Percentiles rank a stretch among this genome's conserved stretches.
phyloP scores from a whole-genome alignment of 2,113 vertebrate genomes.

The Baryphthengus martii region DNA sequence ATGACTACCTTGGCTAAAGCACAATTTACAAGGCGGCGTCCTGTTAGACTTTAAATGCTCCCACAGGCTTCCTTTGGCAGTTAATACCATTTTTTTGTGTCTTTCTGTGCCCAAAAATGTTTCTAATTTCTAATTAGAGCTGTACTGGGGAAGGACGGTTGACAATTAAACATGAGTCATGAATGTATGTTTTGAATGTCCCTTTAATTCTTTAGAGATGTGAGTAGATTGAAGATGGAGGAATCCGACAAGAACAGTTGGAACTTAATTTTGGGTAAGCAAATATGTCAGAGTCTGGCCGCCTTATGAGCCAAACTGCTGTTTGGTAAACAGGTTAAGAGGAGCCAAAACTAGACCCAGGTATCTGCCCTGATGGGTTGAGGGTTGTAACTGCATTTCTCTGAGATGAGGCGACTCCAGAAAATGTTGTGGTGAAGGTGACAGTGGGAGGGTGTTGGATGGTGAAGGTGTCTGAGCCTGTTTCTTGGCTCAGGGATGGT shows the following conservation, averaged over 20 bases:
- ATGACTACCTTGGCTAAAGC: background rate
- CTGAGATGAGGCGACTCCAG: background rate
- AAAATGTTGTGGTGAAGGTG: background rate
- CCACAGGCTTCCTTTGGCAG: background rate
- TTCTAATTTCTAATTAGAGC: slow-evolving; percentile 44
- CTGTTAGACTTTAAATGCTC: background rate
- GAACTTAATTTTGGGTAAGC: slow-evolving; percentile 9
- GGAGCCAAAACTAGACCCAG: background rate
- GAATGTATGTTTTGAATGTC: background rate
- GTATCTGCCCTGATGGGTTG: background rate
- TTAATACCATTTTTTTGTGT: background rate
- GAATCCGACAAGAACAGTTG: background rate
- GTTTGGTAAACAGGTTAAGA: too few species aligned
- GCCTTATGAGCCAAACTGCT: background rate
- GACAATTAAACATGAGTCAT: slow-evolving; percentile 29
- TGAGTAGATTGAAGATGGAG: background rate
- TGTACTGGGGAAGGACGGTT: background rate
- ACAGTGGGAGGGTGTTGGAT: background rate
- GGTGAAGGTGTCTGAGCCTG: background rate
- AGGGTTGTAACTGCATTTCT: background rate
- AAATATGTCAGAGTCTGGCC: background rate
- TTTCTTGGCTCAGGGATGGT: background rate
- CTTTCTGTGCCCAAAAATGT: background rate
- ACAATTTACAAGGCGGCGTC: background rate
- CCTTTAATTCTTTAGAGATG: slow-evolving; percentile 27